These are phyloP conservation scores for Creontiades dilutus DNA, from an alignment of 2,888 invertebrate species.

Conservation along the genomic window DNA sequence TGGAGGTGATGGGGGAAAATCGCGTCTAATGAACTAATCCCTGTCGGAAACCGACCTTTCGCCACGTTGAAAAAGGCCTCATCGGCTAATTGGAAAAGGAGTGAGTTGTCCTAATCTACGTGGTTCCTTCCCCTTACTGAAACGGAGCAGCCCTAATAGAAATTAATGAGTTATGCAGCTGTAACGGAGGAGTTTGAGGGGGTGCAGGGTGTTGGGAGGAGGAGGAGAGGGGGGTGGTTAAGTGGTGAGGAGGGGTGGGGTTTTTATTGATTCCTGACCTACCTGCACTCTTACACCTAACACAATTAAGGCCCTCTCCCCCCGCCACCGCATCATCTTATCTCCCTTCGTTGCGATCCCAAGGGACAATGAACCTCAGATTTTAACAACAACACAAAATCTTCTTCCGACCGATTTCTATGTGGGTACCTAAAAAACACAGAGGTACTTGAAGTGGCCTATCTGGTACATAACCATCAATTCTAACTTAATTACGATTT, in stretches of 20 bases:
- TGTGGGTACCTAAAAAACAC: too few relatives aligned
- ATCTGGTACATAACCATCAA: too few relatives aligned
- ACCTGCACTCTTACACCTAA: slow-evolving; percentile 68
- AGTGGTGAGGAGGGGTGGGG: slow-evolving; percentile 9
- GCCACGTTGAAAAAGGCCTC: not conserved
- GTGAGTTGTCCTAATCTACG: slow-evolving; percentile 27
- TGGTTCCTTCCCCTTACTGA: slow-evolving; percentile 22
- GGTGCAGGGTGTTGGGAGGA: not conserved
- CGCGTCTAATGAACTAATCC: not conserved
- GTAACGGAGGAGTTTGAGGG: not conserved
- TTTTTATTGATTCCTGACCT: slow-evolving; percentile 70
- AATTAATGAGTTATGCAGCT: slow-evolving; percentile 69
- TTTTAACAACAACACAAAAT: too few relatives aligned
- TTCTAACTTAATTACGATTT: too few relatives aligned
- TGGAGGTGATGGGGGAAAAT: too few relatives aligned
- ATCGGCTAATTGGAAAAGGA: slow-evolving; percentile 40
- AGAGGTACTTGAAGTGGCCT: too few relatives aligned
- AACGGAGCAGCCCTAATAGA: slow-evolving; percentile 60
- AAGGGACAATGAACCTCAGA: slow-evolving; percentile 4
- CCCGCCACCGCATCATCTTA: slow-evolving; percentile 19
- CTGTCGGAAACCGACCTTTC: not conserved
- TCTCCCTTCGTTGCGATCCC: slow-evolving; percentile 18
- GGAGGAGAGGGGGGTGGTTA: not conserved
- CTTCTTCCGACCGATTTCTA: too few relatives aligned
- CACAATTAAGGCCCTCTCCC: slow-evolving; percentile 61